These are phyloP conservation scores for Leptodactylus fallax DNA, from an alignment of 2,797 vertebrate genomes.

Conservation along the genomic window DNA sequence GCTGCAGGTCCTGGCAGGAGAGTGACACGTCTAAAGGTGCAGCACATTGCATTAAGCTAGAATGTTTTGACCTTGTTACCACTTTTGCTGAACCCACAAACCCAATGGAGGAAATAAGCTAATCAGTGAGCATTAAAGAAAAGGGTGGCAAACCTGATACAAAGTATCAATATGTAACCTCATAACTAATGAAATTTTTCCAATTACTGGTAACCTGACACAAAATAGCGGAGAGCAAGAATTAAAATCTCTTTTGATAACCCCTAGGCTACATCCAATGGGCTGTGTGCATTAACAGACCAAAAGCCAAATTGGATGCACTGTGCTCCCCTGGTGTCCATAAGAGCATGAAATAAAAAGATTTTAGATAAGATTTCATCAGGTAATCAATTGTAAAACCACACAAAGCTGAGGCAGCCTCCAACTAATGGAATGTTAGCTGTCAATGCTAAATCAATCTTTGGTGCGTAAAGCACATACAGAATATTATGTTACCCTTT, in stretches of 20 bases:
- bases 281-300: constrained; percentile 74
- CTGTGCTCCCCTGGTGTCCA: constrained; percentile 72
- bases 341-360: constrained; percentile 86
- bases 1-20: constrained; percentile 3
- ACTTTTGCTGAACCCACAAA: constrained; percentile 49
- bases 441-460: constrained; percentile 79
- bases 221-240: constrained; percentile 77
- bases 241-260: constrained; percentile 75
- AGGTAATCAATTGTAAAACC: constrained; percentile 79
- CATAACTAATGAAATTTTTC: constrained; percentile 75
- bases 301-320: constrained; percentile 69
- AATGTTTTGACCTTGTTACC: constrained; percentile 58
- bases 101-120: constrained; percentile 64
- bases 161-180: constrained; percentile 73
- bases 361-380: constrained; percentile 86
- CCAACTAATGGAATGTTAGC: constrained; percentile 80
- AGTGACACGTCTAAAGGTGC: constrained; percentile 42
- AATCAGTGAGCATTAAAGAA: constrained; percentile 70
- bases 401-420: constrained; percentile 74
- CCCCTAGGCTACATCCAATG: constrained; percentile 73
- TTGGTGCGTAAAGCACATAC: constrained; percentile 76
- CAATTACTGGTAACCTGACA: constrained; percentile 80
- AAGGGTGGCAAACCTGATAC: constrained; percentile 73
- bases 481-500: constrained; percentile 76
- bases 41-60: constrained; percentile 42